Percentiles rank a stretch among this genome's conserved stretches.
Evolutionary conservation across 2,113 vertebrate genomes (phyloP).

Genomic region (Bucco capensis): DNA sequence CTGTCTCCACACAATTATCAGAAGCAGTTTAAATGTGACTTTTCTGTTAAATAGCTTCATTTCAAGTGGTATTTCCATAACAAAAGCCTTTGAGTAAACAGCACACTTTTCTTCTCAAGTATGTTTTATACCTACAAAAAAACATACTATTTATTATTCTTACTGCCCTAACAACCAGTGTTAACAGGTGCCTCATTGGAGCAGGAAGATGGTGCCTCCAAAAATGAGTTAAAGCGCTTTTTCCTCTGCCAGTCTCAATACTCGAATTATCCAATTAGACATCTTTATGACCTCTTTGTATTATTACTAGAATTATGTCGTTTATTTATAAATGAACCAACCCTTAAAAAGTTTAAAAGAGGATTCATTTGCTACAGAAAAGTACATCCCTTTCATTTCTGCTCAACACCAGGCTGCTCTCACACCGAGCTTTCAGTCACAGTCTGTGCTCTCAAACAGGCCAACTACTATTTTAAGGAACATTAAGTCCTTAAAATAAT

Average conservation of each 20-base stretch:
- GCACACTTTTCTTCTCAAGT: background rate
- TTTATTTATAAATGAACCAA: background rate
- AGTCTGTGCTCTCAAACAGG: background rate
- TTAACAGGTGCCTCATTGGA: background rate
- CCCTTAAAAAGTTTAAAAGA: background rate
- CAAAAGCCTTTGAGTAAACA: background rate
- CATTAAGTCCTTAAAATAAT: background rate
- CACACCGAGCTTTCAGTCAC: background rate
- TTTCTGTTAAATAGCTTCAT: background rate
- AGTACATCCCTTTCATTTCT: background rate
- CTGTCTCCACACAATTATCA: background rate
- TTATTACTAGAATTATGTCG: fast-evolving
- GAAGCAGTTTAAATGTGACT: background rate
- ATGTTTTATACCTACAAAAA: background rate
- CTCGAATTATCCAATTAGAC: fast-evolving
- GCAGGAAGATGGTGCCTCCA: background rate
- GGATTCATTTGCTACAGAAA: background rate
- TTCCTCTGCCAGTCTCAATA: background rate
- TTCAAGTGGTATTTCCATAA: background rate
- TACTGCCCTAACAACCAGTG: background rate
- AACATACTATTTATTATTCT: background rate
- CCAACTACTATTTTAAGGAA: background rate
- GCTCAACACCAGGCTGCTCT: background rate
- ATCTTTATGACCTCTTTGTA: background rate
- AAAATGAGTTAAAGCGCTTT: background rate